Percentiles rank a stretch among this genome's conserved stretches.
phyloP scores from a whole-genome alignment of 2,888 invertebrate genomes.

The Spisula subtruncata region DNA sequence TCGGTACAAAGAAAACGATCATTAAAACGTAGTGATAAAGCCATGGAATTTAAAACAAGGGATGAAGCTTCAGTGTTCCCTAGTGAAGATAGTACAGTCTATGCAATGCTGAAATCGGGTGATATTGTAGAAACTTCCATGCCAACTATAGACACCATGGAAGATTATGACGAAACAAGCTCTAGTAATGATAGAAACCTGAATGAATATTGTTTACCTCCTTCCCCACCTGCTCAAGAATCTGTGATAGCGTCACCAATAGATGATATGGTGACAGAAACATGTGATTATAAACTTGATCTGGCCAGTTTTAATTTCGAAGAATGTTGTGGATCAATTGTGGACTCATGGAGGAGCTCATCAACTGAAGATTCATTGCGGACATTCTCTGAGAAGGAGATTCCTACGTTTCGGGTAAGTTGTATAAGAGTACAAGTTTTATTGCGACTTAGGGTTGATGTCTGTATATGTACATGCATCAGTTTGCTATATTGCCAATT shows the following conservation, averaged over 20 bases:
- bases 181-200: not conserved
- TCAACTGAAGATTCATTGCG: constrained; percentile 11
- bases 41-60: not conserved
- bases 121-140: not conserved
- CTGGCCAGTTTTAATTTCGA: constrained; percentile 18
- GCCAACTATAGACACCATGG: not conserved
- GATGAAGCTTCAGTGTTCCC: not conserved
- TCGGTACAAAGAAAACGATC: not conserved
- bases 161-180: not conserved
- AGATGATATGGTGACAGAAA: not conserved
- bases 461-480: not conserved
- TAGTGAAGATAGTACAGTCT: not conserved
- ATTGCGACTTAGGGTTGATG: not conserved
- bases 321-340: not conserved
- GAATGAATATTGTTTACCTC: not conserved
- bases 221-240: constrained; percentile 2
- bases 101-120: constrained; percentile 1
- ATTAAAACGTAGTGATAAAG: not conserved
- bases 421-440: not conserved
- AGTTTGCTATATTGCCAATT: not conserved
- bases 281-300: constrained; percentile 18
- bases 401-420: constrained; percentile 19
- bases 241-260: constrained; percentile 22
- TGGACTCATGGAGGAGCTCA: not conserved
- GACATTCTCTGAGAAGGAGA: not conserved